These are phyloP conservation scores for Sebastes vulpes DNA, from an alignment of 2,797 vertebrate genomes.

Conservation along the genomic window DNA sequence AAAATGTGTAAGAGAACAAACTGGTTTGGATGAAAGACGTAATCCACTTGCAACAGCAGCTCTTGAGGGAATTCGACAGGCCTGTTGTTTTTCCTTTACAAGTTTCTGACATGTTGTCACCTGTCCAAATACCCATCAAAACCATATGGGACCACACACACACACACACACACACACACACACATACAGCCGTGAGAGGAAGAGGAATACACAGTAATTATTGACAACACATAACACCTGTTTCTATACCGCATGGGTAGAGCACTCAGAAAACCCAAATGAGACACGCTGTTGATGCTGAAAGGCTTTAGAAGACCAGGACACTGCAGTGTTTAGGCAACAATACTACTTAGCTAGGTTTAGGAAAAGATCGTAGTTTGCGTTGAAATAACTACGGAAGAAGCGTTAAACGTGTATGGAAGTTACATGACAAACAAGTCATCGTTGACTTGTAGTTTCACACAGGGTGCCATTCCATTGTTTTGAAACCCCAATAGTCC, in stretches of 20 bases:
- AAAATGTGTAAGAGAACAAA: slow-evolving; percentile 13
- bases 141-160: slow-evolving; percentile 69
- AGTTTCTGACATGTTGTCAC: slow-evolving; percentile 70
- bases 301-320: slow-evolving; percentile 33
- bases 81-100: slow-evolving; percentile 40
- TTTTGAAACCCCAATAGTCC: too few species aligned
- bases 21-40: not conserved
- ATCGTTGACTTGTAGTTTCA: not conserved
- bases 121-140: slow-evolving; percentile 68
- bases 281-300: slow-evolving; percentile 45
- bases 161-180: slow-evolving; percentile 27
- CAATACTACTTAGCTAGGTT: not conserved
- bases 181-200: slow-evolving; percentile 18
- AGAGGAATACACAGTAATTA: slow-evolving; percentile 58
- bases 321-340: not conserved
- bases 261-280: slow-evolving; percentile 49
- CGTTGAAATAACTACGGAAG: not conserved
- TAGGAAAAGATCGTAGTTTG: not conserved
- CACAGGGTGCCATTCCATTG: too few species aligned
- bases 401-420: not conserved
- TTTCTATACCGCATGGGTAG: slow-evolving; percentile 69
- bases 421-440: not conserved
- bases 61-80: slow-evolving; percentile 26
- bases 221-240: slow-evolving; percentile 74
- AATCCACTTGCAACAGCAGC: slow-evolving; percentile 5